These are phyloP conservation scores for Accipiter virgatus DNA, from an alignment of 2,113 vertebrate genomes.

Conservation along the genomic window DNA sequence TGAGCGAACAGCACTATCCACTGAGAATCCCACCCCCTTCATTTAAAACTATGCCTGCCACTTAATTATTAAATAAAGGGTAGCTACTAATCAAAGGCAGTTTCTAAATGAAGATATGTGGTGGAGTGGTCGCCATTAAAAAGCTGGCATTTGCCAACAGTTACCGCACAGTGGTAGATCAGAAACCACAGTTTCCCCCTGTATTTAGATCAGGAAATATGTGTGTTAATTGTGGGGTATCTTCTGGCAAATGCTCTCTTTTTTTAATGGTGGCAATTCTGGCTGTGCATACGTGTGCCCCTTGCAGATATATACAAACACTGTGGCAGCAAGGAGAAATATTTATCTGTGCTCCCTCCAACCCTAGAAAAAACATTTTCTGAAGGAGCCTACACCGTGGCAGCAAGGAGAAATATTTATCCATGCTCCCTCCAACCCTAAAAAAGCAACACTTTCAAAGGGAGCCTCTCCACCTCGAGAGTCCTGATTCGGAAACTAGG, in stretches of 20 bases:
- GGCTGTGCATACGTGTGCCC: background rate
- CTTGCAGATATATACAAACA: background rate
- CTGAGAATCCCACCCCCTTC: background rate
- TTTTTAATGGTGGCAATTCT: background rate
- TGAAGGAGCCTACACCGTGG: background rate
- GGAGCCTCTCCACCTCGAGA: background rate
- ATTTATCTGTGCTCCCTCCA: background rate
- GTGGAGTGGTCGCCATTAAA: background rate
- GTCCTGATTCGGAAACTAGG: background rate
- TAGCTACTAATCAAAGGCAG: constrained; percentile 36
- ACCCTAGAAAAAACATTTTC: background rate
- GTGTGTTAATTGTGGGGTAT: background rate
- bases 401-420: background rate
- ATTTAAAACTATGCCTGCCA: background rate
- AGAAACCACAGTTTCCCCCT: constrained; percentile 38
- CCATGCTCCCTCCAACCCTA: background rate
- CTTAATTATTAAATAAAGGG: constrained; percentile 33
- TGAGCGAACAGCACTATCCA: background rate
- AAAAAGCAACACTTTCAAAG: background rate
- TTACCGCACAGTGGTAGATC: constrained; percentile 3
- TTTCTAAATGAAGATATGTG: constrained; percentile 32
- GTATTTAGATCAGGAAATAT: constrained; percentile 22
- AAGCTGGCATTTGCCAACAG: constrained; percentile 41
- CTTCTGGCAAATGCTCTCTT: background rate
- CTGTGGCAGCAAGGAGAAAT: background rate